Evolutionary conservation across 2,113 vertebrate genomes (phyloP).

Genomic region (Prunella fulvescens): DNA sequence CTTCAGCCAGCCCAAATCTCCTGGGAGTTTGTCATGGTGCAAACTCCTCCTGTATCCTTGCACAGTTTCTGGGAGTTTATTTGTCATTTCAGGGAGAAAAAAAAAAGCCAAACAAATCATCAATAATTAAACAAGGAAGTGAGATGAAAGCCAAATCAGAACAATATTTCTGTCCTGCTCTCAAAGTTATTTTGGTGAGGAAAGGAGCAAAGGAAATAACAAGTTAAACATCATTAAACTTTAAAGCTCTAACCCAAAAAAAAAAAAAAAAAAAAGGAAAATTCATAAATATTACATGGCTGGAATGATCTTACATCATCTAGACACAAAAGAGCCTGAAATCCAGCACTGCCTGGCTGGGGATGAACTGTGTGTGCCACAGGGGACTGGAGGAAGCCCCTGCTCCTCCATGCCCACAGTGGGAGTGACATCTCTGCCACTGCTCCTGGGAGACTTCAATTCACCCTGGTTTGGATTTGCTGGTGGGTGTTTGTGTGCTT

Average conservation of each 20-base stretch:
- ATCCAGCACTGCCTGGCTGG: not conserved
- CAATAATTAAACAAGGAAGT: conserved; percentile 26
- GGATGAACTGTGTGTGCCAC: not conserved
- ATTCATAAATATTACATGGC: not conserved
- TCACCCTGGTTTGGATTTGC: not conserved
- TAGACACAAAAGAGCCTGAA: not conserved
- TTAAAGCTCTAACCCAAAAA: conserved; percentile 21
- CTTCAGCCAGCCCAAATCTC: not conserved
- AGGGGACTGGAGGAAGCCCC: not conserved
- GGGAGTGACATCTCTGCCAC: not conserved
- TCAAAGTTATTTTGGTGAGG: conserved; percentile 39
- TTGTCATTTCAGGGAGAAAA: not conserved
- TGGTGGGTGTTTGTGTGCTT: not conserved
- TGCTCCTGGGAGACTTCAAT: not conserved
- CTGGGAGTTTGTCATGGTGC: not conserved
- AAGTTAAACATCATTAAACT: conserved; percentile 49
- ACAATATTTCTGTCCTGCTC: conserved; percentile 14
- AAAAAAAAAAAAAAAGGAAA: not conserved
- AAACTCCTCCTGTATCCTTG: not conserved
- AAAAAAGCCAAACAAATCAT: not conserved
- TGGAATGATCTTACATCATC: not conserved
- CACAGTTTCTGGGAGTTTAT: not conserved
- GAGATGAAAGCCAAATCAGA: conserved; percentile 49
- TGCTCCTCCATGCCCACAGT: not conserved
- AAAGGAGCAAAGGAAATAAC: conserved; percentile 28